Evolutionary conservation across 1,140 invertebrate species (phyloP).

Genomic region (Microplitis demolitor): DNA sequence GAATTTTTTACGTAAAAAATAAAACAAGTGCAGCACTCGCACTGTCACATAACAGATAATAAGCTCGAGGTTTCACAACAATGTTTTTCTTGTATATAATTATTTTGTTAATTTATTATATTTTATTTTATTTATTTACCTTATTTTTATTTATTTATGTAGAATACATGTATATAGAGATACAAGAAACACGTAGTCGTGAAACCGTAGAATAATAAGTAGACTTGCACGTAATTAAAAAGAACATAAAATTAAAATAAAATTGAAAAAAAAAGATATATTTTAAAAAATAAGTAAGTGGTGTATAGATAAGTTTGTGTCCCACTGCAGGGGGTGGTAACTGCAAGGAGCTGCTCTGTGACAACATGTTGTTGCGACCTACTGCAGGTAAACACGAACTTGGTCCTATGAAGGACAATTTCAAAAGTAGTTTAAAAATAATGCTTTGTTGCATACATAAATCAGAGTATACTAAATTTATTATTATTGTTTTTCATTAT

Average conservation of each 20-base stretch:
- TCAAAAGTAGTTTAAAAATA: slow-evolving; percentile 55
- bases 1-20: no score
- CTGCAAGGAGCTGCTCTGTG: slow-evolving; percentile 62
- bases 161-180: slow-evolving; percentile 1
- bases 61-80: slow-evolving; percentile 8
- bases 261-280: slow-evolving; percentile 3
- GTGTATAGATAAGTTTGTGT: slow-evolving; percentile 64
- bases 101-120: no score
- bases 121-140: background rate
- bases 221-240: slow-evolving; percentile 30
- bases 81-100: background rate
- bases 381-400: slow-evolving; percentile 64
- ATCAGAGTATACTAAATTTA: slow-evolving; percentile 8
- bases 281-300: slow-evolving; percentile 50
- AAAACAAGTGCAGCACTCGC: no score
- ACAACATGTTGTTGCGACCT: slow-evolving; percentile 60
- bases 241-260: background rate
- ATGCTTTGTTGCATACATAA: slow-evolving; percentile 52
- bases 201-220: slow-evolving; percentile 23
- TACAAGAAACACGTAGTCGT: slow-evolving; percentile 2
- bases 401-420: slow-evolving; percentile 50
- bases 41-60: background rate
- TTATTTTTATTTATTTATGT: background rate
- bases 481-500: slow-evolving; percentile 1
- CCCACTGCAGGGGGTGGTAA: slow-evolving; percentile 63